Base-by-base conservation (phyloP, 1,140 invertebrate species). In the Sycophila sp. region DNA sequence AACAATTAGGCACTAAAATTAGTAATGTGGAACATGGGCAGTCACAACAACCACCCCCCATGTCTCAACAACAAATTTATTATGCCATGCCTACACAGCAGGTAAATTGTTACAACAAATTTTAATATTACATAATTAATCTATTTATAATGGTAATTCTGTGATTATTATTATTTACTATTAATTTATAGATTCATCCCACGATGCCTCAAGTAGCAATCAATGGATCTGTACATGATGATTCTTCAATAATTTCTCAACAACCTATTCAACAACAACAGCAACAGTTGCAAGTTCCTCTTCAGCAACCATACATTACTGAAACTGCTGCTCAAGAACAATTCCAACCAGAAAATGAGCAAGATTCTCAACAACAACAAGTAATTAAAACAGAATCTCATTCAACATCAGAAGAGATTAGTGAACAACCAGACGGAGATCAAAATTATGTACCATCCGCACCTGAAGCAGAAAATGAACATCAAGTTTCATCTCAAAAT, bases 201-300 rank as follows among this genome's bases (percentile, higher is more conserved):
- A 79, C 83, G 15, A 81, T 84, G 59, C 79, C 79, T 24, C 78
- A 81, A 38, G 83, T 85, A 19, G 75, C 75, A 11, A 73, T 86
- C 8, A 86, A 86, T 34, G 85, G 85, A 62, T 80, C 80, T 0
- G 80, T 85, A 28, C 84, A 85, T 42, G 83, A 85, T 42, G 84
- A 86, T 32, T 72, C 79, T n/a, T 71, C 82, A 0, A 60, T 84
- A 30, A 82, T 84, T 67, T 76, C 73, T 70, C 84, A 85, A 66
- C 81, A 82, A 71, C 77, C 78, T 5, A 71, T 76, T 0, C 85
- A 81, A 64, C 76, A 69, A 19, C 77, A 78, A 6, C 76, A 76
- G 67, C 78, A 77, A 67, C 77, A 74, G 4, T 72, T 71, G 15
- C 40, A 45, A 45, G 74, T 63, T 2, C 71, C 77, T 70, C 69